Evolutionary conservation across 2,888 invertebrate genomes (phyloP).

Genomic region (Eristalinus aeneus): DNA sequence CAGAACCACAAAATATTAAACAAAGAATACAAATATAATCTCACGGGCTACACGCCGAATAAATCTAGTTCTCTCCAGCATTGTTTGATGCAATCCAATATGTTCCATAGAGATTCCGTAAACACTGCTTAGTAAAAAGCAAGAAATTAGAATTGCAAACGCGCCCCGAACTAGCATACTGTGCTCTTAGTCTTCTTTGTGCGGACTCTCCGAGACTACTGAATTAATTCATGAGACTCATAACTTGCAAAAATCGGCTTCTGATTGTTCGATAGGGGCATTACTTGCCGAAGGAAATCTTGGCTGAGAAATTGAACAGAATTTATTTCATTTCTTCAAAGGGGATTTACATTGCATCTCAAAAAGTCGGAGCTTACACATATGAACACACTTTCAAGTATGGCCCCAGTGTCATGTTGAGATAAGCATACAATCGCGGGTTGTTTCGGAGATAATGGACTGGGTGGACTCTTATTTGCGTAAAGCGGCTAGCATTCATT

Average conservation of each 20-base stretch:
- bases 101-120: background rate
- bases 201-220: constrained; percentile 1
- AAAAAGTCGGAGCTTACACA: background rate
- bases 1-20: background rate
- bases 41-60: constrained; percentile 30
- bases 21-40: background rate
- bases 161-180: background rate
- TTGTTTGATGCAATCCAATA: background rate
- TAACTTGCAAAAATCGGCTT: background rate
- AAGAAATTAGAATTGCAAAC: constrained; percentile 29
- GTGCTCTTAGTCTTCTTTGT: background rate
- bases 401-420: background rate
- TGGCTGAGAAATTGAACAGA: background rate
- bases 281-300: background rate
- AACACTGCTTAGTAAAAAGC: background rate
- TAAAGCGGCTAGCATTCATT: background rate
- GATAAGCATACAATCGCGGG: background rate
- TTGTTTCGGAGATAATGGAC: background rate
- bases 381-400: background rate
- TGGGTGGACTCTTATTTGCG: background rate
- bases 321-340: background rate
- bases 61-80: constrained; percentile 3
- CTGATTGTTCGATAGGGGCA: background rate
- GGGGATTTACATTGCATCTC: background rate
- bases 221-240: constrained; percentile 6